Evolutionary conservation across 2,113 vertebrate genomes (phyloP).

Genomic region (Sprattus sprattus): DNA sequence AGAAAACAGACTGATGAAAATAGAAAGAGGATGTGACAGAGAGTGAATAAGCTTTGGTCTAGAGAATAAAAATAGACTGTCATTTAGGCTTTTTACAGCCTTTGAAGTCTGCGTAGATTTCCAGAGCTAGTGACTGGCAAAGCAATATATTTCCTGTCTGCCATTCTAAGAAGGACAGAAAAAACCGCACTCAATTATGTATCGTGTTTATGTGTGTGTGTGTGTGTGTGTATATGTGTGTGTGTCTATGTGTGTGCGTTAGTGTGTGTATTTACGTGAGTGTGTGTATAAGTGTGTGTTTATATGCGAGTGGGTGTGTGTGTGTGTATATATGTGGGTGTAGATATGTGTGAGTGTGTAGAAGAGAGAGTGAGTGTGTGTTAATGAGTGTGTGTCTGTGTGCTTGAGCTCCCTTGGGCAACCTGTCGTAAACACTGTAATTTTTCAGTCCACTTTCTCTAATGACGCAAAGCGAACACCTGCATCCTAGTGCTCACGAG

Average conservation of each 20-base stretch:
- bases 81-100: neutral
- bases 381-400: neutral
- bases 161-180: neutral
- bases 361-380: neutral
- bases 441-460: constrained; percentile 8
- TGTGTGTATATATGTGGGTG: neutral
- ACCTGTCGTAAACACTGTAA: constrained; percentile 18
- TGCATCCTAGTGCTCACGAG: constrained; percentile 21
- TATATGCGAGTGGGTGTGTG: constrained; percentile 15
- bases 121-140: neutral
- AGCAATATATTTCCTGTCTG: neutral
- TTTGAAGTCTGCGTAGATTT: neutral
- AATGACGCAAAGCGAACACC: constrained; percentile 45
- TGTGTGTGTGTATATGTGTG: constrained; percentile 3
- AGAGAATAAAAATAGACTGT: neutral
- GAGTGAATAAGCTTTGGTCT: neutral
- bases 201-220: constrained; percentile 16
- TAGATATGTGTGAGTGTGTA: too few species aligned
- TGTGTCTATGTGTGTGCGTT: neutral
- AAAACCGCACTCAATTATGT: neutral
- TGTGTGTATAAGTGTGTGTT: neutral
- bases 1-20: neutral
- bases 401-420: constrained; percentile 20
- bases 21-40: neutral
- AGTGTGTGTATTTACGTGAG: constrained; percentile 14